Base-by-base conservation (phyloP, 2,888 invertebrate genomes). In the Spialia ferax region DNA sequence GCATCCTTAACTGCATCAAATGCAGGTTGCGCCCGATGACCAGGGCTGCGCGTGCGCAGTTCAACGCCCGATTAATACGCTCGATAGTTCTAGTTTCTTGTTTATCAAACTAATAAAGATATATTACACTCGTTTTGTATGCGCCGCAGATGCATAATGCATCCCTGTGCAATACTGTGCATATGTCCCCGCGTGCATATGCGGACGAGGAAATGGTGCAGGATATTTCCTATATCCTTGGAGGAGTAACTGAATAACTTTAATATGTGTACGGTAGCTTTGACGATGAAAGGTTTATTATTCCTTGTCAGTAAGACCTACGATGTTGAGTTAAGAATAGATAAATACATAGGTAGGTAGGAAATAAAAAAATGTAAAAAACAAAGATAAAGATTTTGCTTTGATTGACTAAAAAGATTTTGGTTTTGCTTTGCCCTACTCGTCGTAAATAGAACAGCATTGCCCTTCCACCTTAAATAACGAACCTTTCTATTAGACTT, bases 41-140 rank as follows among this genome's bases (percentile, higher is more conserved):
- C 64, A 59, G 52, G 18, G 15, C 54, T 32, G 38, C 55, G 68
- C 50, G 64, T 69, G 63, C 68, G 61, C 74, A 78, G 84, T 85
- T 88, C 84, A 83, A 79, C 70, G 86, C 76, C 84, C 91, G 86
- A 87, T 88, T 89, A 86, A 91, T 88, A 82, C 81, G 73, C 77
- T 75, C 76, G 83, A 86, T 81, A 86, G 80, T 82, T 84, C 84
- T 82, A 84, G 81, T 83, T 83, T 75, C 74, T 77, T 75, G 79
- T 85, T 88, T 90, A 88, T 88, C 85, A 83, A 77, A 81, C 78
- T 78, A 87, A 88, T 89, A 89, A 90, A 87, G 87, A 87, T 87
- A 88, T 86, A 64, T 48, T 60, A 83, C 79, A 77, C 79, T 82
- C 80, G 83, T 79, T 60, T 45, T 76, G 71, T 73, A 32, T 68